phyloP scores from a whole-genome alignment of 2,113 vertebrate species.

The Lontra canadensis region DNA sequence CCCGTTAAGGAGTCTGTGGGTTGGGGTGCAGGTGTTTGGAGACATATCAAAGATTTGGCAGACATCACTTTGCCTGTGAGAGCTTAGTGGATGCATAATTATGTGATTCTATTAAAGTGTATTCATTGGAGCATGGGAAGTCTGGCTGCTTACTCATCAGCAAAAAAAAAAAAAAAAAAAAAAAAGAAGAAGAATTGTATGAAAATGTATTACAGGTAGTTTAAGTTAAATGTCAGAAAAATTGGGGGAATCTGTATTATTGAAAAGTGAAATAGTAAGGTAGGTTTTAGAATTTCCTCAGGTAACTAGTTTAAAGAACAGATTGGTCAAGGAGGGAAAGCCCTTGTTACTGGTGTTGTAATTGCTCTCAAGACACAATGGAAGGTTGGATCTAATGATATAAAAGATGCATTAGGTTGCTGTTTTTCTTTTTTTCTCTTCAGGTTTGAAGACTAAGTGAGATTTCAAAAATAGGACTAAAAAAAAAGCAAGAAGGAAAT shows the following conservation, averaged over 20 bases:
- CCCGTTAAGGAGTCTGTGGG: not conserved
- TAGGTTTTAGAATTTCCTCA: not conserved
- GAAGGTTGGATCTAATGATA: not conserved
- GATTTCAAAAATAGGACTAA: not conserved
- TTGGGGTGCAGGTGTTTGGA: not conserved
- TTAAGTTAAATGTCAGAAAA: not conserved
- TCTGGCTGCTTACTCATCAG: not conserved
- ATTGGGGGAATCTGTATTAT: not conserved
- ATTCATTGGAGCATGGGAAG: not conserved
- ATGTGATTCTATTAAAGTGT: not conserved
- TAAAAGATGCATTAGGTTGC: not conserved
- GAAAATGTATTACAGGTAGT: not conserved
- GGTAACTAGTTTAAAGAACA: not conserved
- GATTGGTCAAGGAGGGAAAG: not conserved
- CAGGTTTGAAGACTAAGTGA: not conserved
- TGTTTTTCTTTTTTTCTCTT: conserved; percentile 22
- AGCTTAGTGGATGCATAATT: not conserved
- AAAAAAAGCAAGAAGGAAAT: not conserved
- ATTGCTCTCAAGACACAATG: not conserved
- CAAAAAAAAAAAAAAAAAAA: not conserved
- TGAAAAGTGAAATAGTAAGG: not conserved
- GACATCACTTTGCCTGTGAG: not conserved
- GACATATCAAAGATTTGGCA: not conserved
- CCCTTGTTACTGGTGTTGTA: not conserved
- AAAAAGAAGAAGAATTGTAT: not conserved